Conservation (phyloP, 2,797 vertebrate genomes). For the Sebastes kiyomatsui region DNA sequence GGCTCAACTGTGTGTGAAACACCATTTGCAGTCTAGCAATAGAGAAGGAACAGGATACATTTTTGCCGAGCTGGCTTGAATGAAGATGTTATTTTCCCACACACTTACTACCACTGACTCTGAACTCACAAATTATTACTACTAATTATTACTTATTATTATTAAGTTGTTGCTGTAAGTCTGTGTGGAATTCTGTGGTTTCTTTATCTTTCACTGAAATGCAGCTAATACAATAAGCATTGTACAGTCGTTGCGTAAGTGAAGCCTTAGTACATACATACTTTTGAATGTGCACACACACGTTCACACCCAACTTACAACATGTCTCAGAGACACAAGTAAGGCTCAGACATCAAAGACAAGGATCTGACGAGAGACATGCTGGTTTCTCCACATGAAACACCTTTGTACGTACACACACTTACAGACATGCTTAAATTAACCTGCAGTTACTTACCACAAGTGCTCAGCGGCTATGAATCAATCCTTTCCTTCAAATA, state of each 20-base stretch:
- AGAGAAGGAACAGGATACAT: background rate
- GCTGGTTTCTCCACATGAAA: constrained; percentile 1
- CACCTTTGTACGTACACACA: background rate
- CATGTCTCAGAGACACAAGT: constrained; percentile 5
- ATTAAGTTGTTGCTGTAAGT: background rate
- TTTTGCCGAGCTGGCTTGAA: constrained; percentile 8
- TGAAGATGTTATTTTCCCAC: background rate
- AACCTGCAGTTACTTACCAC: background rate
- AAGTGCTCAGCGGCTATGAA: background rate
- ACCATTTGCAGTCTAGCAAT: constrained; percentile 30
- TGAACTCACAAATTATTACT: background rate
- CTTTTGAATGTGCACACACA: background rate
- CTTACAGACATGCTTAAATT: background rate
- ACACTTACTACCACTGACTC: background rate
- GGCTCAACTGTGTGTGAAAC: constrained; percentile 48
- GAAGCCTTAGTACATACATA: background rate
- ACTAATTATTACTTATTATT: no score
- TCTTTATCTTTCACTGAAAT: background rate
- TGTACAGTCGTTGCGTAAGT: background rate
- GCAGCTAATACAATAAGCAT: background rate
- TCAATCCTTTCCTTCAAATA: background rate
- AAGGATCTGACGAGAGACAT: background rate
- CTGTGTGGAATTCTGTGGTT: constrained; percentile 7
- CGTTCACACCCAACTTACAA: background rate
- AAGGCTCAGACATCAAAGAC: background rate